A percentile compares a stretch with the other conserved stretches of the same genome.
phyloP scores from a whole-genome alignment of 2,888 invertebrate species.

The Tanytarsus gracilentus region DNA sequence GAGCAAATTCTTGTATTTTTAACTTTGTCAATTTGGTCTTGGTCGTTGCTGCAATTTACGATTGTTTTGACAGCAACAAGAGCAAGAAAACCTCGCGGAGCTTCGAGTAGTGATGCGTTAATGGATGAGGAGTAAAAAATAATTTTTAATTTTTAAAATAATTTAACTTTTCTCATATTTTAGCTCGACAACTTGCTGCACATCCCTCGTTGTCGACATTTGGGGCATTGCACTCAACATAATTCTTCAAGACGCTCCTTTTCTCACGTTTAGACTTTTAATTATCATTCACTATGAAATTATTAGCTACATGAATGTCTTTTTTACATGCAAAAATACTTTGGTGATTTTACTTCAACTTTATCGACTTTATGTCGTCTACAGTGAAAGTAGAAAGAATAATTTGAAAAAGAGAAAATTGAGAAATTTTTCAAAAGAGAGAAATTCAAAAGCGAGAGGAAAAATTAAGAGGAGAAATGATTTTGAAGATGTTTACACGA shows the following conservation, averaged over 20 bases:
- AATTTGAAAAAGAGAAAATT: constrained; percentile 38
- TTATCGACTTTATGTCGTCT: constrained; percentile 73
- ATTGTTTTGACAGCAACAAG: constrained; percentile 86
- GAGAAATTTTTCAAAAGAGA: constrained; percentile 33
- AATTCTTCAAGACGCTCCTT: constrained; percentile 77
- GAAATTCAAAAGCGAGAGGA: constrained; percentile 34
- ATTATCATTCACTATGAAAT: constrained; percentile 82
- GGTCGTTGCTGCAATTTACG: constrained; percentile 89
- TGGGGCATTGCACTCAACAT: constrained; percentile 85
- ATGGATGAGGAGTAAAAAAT: constrained; percentile 37
- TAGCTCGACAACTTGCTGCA: constrained; percentile 41
- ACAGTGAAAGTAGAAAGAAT: constrained; percentile 53
- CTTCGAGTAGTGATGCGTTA: constrained; percentile 32
- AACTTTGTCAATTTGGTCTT: constrained; percentile 85
- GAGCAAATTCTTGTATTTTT: constrained; percentile 72
- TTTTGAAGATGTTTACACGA: constrained; percentile 47
- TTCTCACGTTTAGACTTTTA: constrained; percentile 73
- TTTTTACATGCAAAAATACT: constrained; percentile 81
- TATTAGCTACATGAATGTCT: constrained; percentile 90
- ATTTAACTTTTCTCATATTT: neutral
- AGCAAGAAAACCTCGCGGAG: constrained; percentile 57
- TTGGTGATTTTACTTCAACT: constrained; percentile 80
- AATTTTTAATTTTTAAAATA: neutral
- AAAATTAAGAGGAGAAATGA: constrained; percentile 39
- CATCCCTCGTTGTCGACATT: too few species aligned